Percentiles rank a stretch among this genome's conserved stretches.
These are phyloP conservation scores for Crepidodera aurea DNA, from an alignment of 2,888 invertebrate genomes.

Conservation along the genomic window DNA sequence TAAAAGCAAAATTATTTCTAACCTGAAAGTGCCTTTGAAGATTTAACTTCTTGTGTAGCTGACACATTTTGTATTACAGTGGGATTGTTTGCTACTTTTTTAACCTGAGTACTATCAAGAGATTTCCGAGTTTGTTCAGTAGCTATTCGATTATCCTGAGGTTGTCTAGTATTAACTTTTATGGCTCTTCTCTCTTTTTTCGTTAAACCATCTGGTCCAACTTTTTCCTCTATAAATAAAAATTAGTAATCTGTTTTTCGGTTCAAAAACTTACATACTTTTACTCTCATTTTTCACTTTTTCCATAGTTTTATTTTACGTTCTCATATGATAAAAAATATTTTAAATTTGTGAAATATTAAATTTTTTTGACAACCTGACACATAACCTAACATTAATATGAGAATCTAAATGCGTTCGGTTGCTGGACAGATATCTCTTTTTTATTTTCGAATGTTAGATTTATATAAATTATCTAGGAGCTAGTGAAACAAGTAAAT, in stretches of 20 bases:
- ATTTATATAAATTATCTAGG: no score
- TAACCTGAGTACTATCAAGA: conserved; percentile 45
- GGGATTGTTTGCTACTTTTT: background rate
- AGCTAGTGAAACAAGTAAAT: no score
- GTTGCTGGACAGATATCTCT: background rate
- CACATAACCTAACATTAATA: background rate
- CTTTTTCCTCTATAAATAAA: conserved; percentile 36
- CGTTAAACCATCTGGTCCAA: conserved; percentile 43
- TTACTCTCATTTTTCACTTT: conserved; percentile 20
- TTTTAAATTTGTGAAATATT: background rate
- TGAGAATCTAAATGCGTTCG: background rate
- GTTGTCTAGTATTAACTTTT: conserved; percentile 54
- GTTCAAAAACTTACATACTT: background rate
- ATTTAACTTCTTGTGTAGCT: conserved; percentile 12
- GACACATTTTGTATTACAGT: conserved; percentile 11
- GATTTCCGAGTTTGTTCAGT: background rate
- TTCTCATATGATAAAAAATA: background rate
- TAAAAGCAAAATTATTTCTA: background rate
- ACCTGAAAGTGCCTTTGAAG: conserved; percentile 40
- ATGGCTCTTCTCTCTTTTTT: conserved; percentile 55
- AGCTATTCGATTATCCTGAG: conserved; percentile 56
- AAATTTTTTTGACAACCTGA: no score
- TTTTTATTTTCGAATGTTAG: no score
- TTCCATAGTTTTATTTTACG: conserved; percentile 12
- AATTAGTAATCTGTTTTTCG: background rate